Evolutionary conservation across 2,888 invertebrate genomes (phyloP).

Genomic region (Phorcus lineatus): DNA sequence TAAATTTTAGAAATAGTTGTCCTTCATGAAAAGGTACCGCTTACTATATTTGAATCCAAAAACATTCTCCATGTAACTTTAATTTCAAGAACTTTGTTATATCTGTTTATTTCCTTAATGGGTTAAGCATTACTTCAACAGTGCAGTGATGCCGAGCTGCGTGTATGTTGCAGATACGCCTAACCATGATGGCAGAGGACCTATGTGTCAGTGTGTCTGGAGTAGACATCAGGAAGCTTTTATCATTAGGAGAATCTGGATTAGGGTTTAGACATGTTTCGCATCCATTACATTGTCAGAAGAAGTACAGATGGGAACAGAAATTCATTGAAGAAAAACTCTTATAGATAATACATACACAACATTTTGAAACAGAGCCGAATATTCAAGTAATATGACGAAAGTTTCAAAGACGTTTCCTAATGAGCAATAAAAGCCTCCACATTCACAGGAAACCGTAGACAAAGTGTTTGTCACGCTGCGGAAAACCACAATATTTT

Average conservation of each 20-base stretch:
- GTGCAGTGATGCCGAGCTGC: background rate
- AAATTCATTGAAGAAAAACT: background rate
- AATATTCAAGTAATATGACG: background rate
- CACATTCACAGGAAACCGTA: background rate
- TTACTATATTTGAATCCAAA: too few relatives aligned
- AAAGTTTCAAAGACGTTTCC: background rate
- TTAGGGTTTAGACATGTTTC: conserved; percentile 1
- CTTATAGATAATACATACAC: background rate
- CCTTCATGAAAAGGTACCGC: too few relatives aligned
- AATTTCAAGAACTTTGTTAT: too few relatives aligned
- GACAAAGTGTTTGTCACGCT: too few relatives aligned
- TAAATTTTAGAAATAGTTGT: too few relatives aligned
- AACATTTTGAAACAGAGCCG: background rate
- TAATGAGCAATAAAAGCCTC: background rate
- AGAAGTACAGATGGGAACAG: background rate
- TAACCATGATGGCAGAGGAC: too few relatives aligned
- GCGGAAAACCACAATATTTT: too few relatives aligned
- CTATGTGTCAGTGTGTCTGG: background rate
- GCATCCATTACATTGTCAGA: background rate
- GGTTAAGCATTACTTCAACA: too few relatives aligned
- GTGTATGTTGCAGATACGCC: background rate
- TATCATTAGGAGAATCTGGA: background rate
- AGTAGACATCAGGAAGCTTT: background rate
- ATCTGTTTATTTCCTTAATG: too few relatives aligned
- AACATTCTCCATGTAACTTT: too few relatives aligned